A percentile compares a stretch with the other conserved stretches of the same genome.
Evolutionary conservation across 2,113 vertebrate species (phyloP).

Genomic region (Callionymus lyra): DNA sequence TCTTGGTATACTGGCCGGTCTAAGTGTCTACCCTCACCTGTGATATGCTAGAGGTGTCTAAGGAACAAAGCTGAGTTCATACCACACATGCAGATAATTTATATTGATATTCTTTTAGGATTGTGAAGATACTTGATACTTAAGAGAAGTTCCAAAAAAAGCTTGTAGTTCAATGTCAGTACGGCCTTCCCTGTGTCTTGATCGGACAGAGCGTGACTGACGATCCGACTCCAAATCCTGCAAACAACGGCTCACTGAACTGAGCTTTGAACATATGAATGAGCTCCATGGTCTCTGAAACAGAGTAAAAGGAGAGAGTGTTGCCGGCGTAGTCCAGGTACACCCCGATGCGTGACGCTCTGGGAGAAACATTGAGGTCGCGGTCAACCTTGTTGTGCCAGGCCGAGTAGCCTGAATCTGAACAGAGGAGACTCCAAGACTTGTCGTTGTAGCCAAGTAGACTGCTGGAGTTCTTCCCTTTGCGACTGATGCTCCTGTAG

Average conservation of each 20-base stretch:
- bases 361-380: constrained; percentile 50
- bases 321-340: constrained; percentile 72
- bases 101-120: no score
- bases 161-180: constrained; percentile 8
- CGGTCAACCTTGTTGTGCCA: constrained; percentile 74
- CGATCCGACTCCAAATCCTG: constrained; percentile 84
- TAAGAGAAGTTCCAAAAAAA: no score
- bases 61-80: no score
- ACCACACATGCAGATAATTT: no score
- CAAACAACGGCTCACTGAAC: constrained; percentile 75
- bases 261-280: constrained; percentile 75
- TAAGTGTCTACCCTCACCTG: no score
- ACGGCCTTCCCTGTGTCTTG: constrained; percentile 28
- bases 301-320: constrained; percentile 75
- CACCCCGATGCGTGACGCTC: constrained; percentile 70
- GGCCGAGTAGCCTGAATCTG: constrained; percentile 75
- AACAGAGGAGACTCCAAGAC: constrained; percentile 87
- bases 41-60: no score
- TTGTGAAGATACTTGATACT: no score
- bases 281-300: constrained; percentile 63
- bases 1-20: no score
- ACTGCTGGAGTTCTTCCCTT: constrained; percentile 70
- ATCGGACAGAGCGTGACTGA: constrained; percentile 61
- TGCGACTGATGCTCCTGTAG: constrained; percentile 68
- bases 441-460: constrained; percentile 77